Conservation (phyloP, 2,888 invertebrate species). For the Helleia helle region DNA sequence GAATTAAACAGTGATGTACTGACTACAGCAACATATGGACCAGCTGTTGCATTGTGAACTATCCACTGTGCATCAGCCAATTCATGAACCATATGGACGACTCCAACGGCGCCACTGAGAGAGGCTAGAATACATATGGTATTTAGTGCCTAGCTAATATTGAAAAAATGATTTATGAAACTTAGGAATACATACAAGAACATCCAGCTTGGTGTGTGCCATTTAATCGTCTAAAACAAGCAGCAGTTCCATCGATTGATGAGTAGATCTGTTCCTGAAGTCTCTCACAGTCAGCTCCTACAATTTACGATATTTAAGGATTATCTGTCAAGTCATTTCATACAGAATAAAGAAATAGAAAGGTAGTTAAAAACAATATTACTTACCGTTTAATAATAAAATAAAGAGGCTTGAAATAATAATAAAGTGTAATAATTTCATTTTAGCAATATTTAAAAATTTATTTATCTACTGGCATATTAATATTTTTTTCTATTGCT, state of each 20-base stretch:
- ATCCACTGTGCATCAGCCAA: constrained; percentile 83
- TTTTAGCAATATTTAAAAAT: too few relatives aligned
- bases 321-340: too few relatives aligned
- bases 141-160: neutral
- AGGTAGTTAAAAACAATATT: too few relatives aligned
- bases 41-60: constrained; percentile 79
- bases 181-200: constrained; percentile 78
- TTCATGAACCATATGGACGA: constrained; percentile 81
- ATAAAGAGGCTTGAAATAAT: too few relatives aligned
- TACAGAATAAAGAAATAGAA: too few relatives aligned
- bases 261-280: constrained; percentile 88
- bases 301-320: too few relatives aligned
- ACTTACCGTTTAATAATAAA: too few relatives aligned
- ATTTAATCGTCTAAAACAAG: constrained; percentile 93
- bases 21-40: constrained; percentile 86
- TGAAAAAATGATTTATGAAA: neutral
- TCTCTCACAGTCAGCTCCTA: constrained; percentile 69
- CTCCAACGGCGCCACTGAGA: constrained; percentile 87
- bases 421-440: too few relatives aligned
- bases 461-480: too few relatives aligned
- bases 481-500: too few relatives aligned
- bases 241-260: constrained; percentile 78
- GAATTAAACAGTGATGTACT: constrained; percentile 76
- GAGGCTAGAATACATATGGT: constrained; percentile 74
- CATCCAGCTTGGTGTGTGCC: constrained; percentile 97